A percentile compares a stretch with the other conserved stretches of the same genome.
phyloP scores from a whole-genome alignment of 1,140 invertebrate genomes.

The Ridgeia piscesae region DNA sequence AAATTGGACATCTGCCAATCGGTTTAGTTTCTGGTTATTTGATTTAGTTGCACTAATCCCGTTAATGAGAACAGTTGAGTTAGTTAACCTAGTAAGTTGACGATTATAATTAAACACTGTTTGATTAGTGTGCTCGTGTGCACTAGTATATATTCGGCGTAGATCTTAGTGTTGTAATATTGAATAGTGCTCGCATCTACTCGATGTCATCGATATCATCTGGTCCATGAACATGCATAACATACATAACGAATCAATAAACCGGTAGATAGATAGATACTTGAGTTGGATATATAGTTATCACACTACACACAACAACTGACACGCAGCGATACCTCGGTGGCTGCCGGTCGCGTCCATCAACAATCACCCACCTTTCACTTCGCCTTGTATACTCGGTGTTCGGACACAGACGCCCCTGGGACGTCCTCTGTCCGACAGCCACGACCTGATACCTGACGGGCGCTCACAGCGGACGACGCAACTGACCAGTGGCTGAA shows the following conservation, averaged over 20 bases:
- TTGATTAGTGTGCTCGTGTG: background rate
- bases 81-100: too few species aligned
- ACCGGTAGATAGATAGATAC: background rate
- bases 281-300: background rate
- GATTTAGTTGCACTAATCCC: background rate
- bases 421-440: background rate
- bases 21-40: background rate
- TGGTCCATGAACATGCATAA: background rate
- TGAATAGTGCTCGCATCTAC: background rate
- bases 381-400: background rate
- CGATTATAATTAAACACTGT: background rate
- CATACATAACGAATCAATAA: background rate
- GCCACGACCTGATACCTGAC: background rate
- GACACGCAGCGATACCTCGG: background rate
- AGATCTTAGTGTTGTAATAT: background rate
- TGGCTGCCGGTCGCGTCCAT: background rate
- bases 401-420: background rate
- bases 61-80: background rate
- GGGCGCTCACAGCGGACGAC: background rate
- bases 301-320: background rate
- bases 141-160: background rate
- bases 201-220: background rate
- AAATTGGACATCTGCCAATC: background rate
- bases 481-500: background rate
- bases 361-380: background rate